Conservation (phyloP, 2,113 vertebrate genomes). For the Hippopotamus amphibius region DNA sequence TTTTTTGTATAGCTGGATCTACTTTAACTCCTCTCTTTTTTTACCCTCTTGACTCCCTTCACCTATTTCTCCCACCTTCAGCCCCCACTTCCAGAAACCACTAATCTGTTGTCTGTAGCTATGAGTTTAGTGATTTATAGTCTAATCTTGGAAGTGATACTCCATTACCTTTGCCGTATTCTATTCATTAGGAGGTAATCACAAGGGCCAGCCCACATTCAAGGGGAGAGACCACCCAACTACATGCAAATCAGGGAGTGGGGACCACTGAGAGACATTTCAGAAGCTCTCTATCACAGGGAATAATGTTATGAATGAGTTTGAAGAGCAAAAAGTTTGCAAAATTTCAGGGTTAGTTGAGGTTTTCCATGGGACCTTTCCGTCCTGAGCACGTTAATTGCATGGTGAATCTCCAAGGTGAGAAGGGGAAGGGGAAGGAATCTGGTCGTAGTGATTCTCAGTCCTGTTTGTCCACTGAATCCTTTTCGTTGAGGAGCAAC, state of each 20-base stretch:
- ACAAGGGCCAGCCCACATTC: background rate
- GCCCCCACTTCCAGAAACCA: background rate
- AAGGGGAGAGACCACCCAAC: background rate
- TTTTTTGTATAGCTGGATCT: background rate
- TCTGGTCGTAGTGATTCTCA: background rate
- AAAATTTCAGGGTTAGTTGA: background rate
- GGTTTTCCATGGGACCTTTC: background rate
- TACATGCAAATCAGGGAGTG: background rate
- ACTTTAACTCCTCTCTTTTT: background rate
- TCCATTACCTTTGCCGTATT: background rate
- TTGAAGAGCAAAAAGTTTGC: background rate
- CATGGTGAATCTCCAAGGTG: background rate
- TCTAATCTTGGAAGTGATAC: background rate
- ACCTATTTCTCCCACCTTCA: background rate
- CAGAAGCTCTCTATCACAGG: background rate
- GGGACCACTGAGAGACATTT: background rate
- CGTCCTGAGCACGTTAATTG: background rate
- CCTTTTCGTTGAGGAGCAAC: background rate
- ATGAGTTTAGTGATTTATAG: background rate
- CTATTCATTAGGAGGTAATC: background rate
- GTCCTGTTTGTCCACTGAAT: background rate
- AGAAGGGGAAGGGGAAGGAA: background rate
- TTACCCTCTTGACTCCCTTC: background rate
- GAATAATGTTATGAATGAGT: background rate
- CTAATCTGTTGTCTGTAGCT: background rate